Conservation (phyloP, 2,888 invertebrate genomes). For the Octonoba sinensis region DNA sequence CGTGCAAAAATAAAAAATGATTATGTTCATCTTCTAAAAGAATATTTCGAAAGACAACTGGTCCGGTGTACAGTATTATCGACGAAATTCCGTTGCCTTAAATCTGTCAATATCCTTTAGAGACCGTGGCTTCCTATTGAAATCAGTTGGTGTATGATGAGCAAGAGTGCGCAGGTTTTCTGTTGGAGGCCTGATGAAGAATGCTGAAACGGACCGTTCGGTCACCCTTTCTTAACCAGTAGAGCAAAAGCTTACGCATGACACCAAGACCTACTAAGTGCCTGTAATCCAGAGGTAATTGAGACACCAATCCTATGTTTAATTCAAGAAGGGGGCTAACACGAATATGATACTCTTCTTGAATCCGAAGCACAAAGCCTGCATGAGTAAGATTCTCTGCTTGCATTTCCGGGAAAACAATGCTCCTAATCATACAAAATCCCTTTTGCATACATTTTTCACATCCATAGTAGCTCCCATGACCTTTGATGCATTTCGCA, state of each 20-base stretch:
- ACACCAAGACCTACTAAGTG: slow-evolving; percentile 20
- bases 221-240: not conserved
- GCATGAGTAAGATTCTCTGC: not conserved
- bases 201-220: not conserved
- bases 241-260: slow-evolving; percentile 6
- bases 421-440: too few relatives aligned
- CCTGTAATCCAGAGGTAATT: slow-evolving; percentile 22
- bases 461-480: too few relatives aligned
- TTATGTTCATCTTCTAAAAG: not conserved
- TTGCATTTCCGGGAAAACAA: too few relatives aligned
- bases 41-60: slow-evolving; percentile 6
- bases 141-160: not conserved
- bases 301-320: slow-evolving; percentile 4
- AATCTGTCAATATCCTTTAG: slow-evolving; percentile 12
- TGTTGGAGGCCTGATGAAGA: not conserved
- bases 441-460: too few relatives aligned
- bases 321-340: slow-evolving; percentile 12
- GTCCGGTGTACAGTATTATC: slow-evolving; percentile 15
- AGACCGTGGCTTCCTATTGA: not conserved
- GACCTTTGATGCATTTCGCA: slow-evolving; percentile 26
- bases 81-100: slow-evolving; percentile 26
- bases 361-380: not conserved
- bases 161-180: not conserved
- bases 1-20: slow-evolving; percentile 23
- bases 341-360: slow-evolving; percentile 2